Base-by-base conservation (phyloP, 1,140 invertebrate species). In the Laodelphax striatellus region DNA sequence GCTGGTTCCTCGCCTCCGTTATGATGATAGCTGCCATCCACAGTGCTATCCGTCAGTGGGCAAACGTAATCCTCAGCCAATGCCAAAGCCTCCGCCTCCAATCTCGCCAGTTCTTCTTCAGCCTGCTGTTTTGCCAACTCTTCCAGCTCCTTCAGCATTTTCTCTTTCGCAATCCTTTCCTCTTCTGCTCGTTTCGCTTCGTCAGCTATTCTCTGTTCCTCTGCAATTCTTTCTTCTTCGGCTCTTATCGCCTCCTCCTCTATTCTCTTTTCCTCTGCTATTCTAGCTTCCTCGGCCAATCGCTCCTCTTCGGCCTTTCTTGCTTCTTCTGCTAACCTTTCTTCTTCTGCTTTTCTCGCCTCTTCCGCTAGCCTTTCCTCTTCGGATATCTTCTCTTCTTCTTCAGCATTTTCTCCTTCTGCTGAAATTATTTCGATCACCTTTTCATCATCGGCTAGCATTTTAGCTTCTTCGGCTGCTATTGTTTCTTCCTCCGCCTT, bases 311-410 rank as follows among this genome's bases (percentile, higher is more conserved):
- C 43, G 6, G 44, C 55, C 34, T 46, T 44, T 43, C 17, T 43
- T 6, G 58, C 43, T 58, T 63, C 58, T 38, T 65, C 64, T 10
- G 34, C 56, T 54, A 58, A 13, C 38, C 44, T 2, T 50, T 57
- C 59, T 53, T 61, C 58, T 58, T 57, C 57, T 11, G 54, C 31
- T 28, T 34, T 52, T 22, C 56, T 56, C 43, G 43, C 43, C 19
- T 46, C 43, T 13, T 46, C 19, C 1, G 46, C 46, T 11, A 50
- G 21, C 21, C 46, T 17, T 16, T 50, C 46, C 21, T 50, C 46
- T 17, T 50, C n/a, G 50, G 34, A 38, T 1, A 38, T 38, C 10
- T 38, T 38, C 10, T 38, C 34, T 13, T 38, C 54, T 17, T 52
- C 42, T 16, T 57, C 55, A 24, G 53, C 38, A 24, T 41, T 43